A percentile compares a stretch with the other conserved stretches of the same genome.
These are phyloP conservation scores for Gonatopus flavifemur DNA, from an alignment of 1,140 invertebrate species.

Conservation along the genomic window DNA sequence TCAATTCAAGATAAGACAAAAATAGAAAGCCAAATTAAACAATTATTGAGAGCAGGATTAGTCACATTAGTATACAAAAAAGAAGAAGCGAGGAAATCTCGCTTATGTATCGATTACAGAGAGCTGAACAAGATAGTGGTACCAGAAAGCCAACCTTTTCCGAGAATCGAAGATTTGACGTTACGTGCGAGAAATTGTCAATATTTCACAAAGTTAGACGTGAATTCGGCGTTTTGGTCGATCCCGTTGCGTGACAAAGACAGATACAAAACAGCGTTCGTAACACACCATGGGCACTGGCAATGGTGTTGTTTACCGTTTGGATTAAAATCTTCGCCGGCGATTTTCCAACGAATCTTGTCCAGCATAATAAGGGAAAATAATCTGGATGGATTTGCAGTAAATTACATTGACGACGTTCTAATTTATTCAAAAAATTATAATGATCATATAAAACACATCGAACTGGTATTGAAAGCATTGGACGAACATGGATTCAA, in stretches of 20 bases:
- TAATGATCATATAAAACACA: conserved; percentile 20
- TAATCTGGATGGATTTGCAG: conserved; percentile 9
- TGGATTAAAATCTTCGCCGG: conserved; percentile 7
- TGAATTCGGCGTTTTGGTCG: conserved; percentile 33
- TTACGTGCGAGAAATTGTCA: conserved; percentile 16
- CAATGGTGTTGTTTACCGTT: conserved; percentile 10
- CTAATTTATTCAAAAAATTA: conserved; percentile 24
- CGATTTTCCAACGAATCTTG: conserved; percentile 12
- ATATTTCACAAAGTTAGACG: conserved; percentile 25
- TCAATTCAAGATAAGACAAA: conserved; percentile 22
- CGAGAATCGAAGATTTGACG: conserved; percentile 29
- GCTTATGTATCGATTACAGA: conserved; percentile 31
- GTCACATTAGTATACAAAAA: conserved; percentile 20
- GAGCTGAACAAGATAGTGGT: conserved; percentile 31
- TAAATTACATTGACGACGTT: conserved; percentile 30
- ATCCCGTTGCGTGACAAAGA: conserved; percentile 13
- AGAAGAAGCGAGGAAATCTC: conserved; percentile 21
- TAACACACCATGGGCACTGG: conserved; percentile 6
- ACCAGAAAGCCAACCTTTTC: conserved; percentile 32
- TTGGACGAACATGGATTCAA: conserved; percentile 18
- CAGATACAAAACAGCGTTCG: conserved; percentile 3
- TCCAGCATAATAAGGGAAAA: conserved; percentile 6
- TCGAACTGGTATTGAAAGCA: conserved; percentile 7
- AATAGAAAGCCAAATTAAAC: conserved; percentile 25
- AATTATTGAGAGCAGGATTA: conserved; percentile 18